Evolutionary conservation across 2,113 vertebrate genomes (phyloP).

Genomic region (Chaetodon auriga): DNA sequence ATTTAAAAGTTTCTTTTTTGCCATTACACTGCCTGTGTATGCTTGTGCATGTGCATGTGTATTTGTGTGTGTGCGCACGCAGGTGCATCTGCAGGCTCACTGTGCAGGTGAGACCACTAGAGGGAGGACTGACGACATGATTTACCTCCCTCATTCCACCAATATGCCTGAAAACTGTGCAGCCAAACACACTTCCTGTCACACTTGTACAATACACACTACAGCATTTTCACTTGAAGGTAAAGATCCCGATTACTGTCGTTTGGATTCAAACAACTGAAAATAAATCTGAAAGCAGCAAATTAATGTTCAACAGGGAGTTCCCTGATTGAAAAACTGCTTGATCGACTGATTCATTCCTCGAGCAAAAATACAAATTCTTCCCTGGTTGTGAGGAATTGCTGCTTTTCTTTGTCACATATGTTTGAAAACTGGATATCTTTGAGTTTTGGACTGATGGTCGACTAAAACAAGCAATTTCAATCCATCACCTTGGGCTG

Average conservation of each 20-base stretch:
- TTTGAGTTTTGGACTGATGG: no score
- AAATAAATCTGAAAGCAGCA: neutral
- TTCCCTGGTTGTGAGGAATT: no score
- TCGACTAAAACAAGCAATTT: no score
- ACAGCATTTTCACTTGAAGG: neutral
- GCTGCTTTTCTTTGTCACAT: no score
- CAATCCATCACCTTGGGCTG: no score
- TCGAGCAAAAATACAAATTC: no score
- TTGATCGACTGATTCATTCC: no score
- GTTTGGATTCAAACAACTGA: neutral
- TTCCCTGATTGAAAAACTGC: no score
- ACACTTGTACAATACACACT: no score
- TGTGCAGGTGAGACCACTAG: slow-evolving; percentile 69
- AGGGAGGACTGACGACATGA: slow-evolving; percentile 62
- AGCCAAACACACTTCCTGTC: neutral
- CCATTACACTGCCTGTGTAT: neutral
- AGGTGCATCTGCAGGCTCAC: slow-evolving; percentile 11
- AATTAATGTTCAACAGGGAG: neutral
- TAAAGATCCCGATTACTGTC: neutral
- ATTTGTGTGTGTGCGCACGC: neutral
- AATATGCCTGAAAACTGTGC: neutral
- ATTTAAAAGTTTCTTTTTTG: neutral
- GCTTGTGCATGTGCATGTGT: neutral
- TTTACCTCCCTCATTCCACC: slow-evolving; percentile 11
- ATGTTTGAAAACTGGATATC: no score